Percentiles rank a stretch among this genome's conserved stretches.
phyloP scores from a whole-genome alignment of 2,888 invertebrate species.

The Temnothorax rugatulus region DNA sequence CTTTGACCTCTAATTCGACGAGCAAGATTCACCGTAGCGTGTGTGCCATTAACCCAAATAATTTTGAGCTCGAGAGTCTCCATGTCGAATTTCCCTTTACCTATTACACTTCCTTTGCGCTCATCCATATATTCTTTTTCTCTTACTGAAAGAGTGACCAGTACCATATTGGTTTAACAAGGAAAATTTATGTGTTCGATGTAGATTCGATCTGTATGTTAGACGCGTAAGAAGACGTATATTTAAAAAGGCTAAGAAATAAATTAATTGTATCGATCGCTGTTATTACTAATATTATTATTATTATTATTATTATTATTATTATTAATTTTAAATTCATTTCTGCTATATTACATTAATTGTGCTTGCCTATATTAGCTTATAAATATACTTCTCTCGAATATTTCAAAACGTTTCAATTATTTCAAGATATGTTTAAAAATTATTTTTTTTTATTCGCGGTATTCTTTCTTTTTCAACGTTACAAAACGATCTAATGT shows the following conservation, averaged over 20 bases:
- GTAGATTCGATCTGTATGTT: background rate
- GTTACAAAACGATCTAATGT: background rate
- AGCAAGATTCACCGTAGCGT: conserved; percentile 61
- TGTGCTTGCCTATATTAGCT: background rate
- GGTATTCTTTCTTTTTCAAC: background rate
- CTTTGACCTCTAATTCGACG: conserved; percentile 66
- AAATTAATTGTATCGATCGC: background rate
- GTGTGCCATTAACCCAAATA: conserved; percentile 77
- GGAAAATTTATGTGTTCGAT: background rate
- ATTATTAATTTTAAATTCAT: background rate
- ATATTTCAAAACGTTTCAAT: conserved; percentile 5
- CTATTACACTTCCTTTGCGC: conserved; percentile 18
- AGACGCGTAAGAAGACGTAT: background rate
- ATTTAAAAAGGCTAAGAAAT: background rate
- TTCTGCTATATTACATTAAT: background rate
- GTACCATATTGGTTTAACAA: background rate
- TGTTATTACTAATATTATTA: background rate
- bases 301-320: background rate
- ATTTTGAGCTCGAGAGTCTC: conserved; percentile 60
- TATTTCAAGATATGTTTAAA: background rate
- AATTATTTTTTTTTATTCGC: background rate
- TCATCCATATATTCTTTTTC: conserved; percentile 19
- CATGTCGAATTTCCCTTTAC: conserved; percentile 53
- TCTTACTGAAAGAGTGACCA: conserved; percentile 6
- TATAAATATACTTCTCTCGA: background rate